Evolutionary conservation across 2,113 vertebrate species (phyloP), one percentile per base, ranked within the genome.

Genomic region (Cyprinus carpio): DNA sequence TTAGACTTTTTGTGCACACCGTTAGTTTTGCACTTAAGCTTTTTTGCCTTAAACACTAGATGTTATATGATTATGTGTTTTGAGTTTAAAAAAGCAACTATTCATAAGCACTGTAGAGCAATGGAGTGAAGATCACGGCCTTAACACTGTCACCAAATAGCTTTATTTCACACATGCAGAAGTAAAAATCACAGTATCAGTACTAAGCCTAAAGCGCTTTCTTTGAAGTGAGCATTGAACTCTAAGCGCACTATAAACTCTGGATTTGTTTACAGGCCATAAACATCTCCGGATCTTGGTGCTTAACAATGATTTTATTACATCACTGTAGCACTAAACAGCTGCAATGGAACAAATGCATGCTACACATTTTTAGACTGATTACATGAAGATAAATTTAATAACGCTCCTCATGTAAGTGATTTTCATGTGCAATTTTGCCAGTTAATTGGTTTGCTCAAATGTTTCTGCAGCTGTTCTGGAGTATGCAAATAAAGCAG

Each of bases 401-500:
- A 65, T 64, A 62, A 18, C 56, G 13, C 31, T 43, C 29, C 37
- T 75, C 37, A 65, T 77, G 20, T 81, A 64, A 64, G 37, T 5
- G 15, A 1, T 65, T 81, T 81, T 81, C 40, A 46, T 81, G n/a
- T 49, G n/a, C 58, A 46, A 1, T 60, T 43, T 62, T 60, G 31
- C 60, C 34, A 13, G 20, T 60, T 78, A 37, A 78, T 60, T 60
- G 54, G 31, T 37, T 37, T 40, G 54, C 31, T 79, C 31, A 81
- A 65, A 64, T 65, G 37, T 81, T 49, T 81, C 78, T 29, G 78
- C 78, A 65, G 78, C 58, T 81, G 78, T 65, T 81, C 23, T 27
- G 77, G 34, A 80, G 56, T 27, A 62, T 80, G 77, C 49, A 81
- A 81, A 81, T 81, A 81, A 65, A 81, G 40, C 23, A 5, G 16